Conservation (phyloP, 1,140 invertebrate genomes). For the Rhagoletis zephyria region DNA sequence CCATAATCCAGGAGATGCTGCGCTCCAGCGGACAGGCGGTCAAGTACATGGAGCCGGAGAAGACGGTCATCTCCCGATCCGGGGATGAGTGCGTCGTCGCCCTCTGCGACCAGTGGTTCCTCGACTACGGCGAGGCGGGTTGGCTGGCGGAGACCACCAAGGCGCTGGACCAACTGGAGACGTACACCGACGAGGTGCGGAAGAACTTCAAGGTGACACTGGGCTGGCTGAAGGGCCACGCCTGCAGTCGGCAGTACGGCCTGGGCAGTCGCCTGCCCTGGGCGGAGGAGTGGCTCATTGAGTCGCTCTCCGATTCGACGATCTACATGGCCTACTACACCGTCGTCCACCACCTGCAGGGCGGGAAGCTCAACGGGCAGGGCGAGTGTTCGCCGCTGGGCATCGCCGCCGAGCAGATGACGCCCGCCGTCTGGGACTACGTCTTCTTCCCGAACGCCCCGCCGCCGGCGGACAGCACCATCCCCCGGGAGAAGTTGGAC, state of each 20-base stretch:
- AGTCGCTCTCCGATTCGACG: conserved; percentile 98
- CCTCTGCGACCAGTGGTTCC: conserved; percentile 98
- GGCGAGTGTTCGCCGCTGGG: conserved; percentile 64
- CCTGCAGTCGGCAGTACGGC: conserved; percentile 97
- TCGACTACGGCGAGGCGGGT: conserved; percentile 92
- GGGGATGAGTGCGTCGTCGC: conserved; percentile 99
- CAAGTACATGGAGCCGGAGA: conserved; percentile 98
- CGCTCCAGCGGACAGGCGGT: conserved; percentile 85
- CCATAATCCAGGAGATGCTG: too few relatives aligned
- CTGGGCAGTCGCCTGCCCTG: conserved; percentile 96
- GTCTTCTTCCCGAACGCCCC: conserved; percentile 89
- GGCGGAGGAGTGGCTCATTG: conserved; percentile 97
- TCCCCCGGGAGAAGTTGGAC: conserved; percentile 82
- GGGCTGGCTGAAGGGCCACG: conserved; percentile 98
- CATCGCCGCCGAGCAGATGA: conserved; percentile 80
- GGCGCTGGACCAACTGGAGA: conserved; percentile 84
- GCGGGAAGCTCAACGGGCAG: conserved; percentile 84
- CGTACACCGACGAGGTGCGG: conserved; percentile 94
- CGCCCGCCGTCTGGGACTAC: conserved; percentile 96
- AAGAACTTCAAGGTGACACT: conserved; percentile 92
- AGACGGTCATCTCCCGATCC: conserved; percentile 94
- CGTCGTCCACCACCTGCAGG: conserved; percentile 93
- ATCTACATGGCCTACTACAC: conserved; percentile 99
- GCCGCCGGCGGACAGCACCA: conserved; percentile 83
- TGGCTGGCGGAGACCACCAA: conserved; percentile 88